Conservation (phyloP, 2,797 vertebrate genomes). For the Streptopelia turtur region DNA sequence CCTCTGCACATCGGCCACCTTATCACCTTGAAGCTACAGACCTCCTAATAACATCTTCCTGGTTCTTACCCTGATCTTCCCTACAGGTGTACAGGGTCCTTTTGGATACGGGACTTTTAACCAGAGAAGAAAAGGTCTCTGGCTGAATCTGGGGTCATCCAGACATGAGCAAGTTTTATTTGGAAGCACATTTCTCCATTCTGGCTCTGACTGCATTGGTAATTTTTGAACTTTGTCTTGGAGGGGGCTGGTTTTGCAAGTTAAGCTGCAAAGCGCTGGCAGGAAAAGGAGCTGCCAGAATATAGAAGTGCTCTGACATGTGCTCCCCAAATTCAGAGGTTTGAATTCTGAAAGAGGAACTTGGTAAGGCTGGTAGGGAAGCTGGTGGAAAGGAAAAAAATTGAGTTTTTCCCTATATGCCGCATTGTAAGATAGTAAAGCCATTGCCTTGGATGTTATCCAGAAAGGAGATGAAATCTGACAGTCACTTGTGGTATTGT, state of each 20-base stretch:
- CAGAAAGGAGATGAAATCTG: neutral
- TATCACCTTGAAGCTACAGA: neutral
- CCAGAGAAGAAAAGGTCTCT: neutral
- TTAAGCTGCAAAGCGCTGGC: neutral
- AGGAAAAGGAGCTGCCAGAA: neutral
- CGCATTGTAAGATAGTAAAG: neutral
- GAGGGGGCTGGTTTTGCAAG: neutral
- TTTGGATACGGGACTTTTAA: neutral
- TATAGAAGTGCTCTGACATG: neutral
- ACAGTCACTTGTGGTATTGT: accelerated
- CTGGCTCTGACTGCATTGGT: neutral
- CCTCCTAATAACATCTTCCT: neutral
- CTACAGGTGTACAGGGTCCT: neutral
- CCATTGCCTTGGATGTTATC: accelerated
- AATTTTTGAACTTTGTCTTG: neutral
- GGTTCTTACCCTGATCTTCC: neutral
- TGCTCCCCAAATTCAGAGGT: neutral
- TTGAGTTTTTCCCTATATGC: neutral
- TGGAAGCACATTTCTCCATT: neutral
- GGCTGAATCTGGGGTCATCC: neutral
- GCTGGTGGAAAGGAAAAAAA: neutral
- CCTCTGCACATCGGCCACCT: neutral
- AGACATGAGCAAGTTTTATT: neutral
- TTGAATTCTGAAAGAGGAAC: neutral
- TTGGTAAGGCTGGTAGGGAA: neutral